A percentile compares a stretch with the other conserved stretches of the same genome.
Evolutionary conservation across 1,140 invertebrate species (phyloP).

Genomic region (Cydia strobilella): DNA sequence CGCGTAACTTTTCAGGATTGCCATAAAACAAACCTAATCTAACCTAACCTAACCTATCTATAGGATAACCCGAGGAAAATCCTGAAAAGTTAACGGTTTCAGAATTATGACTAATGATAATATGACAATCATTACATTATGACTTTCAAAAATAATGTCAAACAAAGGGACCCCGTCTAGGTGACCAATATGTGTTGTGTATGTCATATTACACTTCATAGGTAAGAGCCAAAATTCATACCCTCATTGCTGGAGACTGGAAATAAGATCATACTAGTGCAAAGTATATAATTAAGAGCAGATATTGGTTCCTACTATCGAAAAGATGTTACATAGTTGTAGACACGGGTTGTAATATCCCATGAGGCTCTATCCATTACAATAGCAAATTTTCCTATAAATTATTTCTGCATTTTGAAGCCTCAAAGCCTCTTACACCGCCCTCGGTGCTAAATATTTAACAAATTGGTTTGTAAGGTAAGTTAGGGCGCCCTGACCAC

Average conservation of each 20-base stretch:
- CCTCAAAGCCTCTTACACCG: conserved; percentile 46
- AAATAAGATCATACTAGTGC: neutral
- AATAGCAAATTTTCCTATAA: conserved; percentile 24
- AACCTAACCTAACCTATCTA: too few species aligned
- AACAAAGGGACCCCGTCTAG: too few species aligned
- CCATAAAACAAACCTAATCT: too few species aligned
- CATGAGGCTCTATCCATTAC: neutral
- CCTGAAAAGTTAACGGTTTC: too few species aligned
- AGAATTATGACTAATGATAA: too few species aligned
- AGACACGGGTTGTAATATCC: neutral
- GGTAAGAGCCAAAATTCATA: too few species aligned
- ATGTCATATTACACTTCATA: too few species aligned
- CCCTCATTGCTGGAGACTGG: neutral
- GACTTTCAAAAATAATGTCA: too few species aligned
- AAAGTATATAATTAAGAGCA: neutral
- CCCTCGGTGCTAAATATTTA: conserved; percentile 66
- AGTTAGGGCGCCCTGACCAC: conserved; percentile 68
- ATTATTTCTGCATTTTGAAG: conserved; percentile 38
- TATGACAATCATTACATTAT: too few species aligned
- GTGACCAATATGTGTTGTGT: too few species aligned
- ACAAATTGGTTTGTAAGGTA: conserved; percentile 67
- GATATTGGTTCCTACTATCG: neutral
- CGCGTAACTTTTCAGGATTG: too few species aligned
- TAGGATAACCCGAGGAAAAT: too few species aligned
- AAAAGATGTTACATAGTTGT: neutral